Percentiles rank a stretch among this genome's conserved stretches.
phyloP scores from a whole-genome alignment of 1,140 invertebrate species.

The Neuroterus valhalla region DNA sequence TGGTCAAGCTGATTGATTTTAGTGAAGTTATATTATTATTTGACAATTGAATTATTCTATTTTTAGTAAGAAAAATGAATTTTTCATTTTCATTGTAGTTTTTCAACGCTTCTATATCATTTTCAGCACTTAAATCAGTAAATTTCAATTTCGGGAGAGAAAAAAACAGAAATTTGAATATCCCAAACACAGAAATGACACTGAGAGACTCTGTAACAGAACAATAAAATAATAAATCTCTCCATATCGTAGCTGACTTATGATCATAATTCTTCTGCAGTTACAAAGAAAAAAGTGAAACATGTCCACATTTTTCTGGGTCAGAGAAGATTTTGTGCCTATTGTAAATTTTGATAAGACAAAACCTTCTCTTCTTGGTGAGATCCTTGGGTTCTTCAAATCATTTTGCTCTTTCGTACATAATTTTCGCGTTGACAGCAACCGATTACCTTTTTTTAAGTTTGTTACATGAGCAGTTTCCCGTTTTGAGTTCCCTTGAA shows the following conservation, averaged over 20 bases:
- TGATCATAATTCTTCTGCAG: background rate
- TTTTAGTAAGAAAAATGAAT: background rate
- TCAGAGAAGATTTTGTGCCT: conserved; percentile 10
- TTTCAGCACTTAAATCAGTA: too few relatives aligned
- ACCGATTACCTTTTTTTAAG: too few relatives aligned
- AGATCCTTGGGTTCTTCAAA: too few relatives aligned
- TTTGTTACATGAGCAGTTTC: background rate
- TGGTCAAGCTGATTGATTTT: too few relatives aligned
- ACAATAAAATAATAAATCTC: background rate
- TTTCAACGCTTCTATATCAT: too few relatives aligned
- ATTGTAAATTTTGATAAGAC: conserved; percentile 20
- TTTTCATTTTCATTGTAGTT: background rate
- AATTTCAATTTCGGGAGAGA: too few relatives aligned
- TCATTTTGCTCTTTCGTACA: too few relatives aligned
- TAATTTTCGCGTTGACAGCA: too few relatives aligned
- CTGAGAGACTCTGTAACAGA: background rate
- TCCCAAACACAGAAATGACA: background rate
- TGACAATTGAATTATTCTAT: too few relatives aligned
- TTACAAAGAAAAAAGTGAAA: background rate
- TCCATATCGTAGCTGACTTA: background rate
- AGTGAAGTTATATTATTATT: too few relatives aligned
- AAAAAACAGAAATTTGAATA: too few relatives aligned
- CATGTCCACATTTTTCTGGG: background rate
- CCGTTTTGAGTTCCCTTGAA: conserved; percentile 1
- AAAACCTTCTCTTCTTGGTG: background rate